Evolutionary conservation across 1,140 invertebrate species (phyloP).

Genomic region (Drosophila jambulina): DNA sequence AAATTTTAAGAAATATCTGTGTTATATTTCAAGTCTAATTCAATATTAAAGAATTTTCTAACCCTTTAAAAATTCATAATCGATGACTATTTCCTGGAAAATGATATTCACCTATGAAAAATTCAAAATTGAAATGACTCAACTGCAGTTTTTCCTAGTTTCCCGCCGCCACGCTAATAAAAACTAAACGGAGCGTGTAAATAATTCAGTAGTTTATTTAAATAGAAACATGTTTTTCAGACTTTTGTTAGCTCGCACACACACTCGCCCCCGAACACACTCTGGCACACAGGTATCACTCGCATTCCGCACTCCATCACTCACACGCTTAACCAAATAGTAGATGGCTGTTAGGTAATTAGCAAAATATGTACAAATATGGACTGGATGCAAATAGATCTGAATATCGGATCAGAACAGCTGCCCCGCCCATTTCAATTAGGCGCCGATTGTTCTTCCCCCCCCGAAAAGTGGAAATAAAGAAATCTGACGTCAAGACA

Average conservation of each 20-base stretch:
- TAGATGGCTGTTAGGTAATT: conserved; percentile 71
- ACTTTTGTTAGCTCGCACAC: conserved; percentile 68
- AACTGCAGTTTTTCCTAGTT: conserved; percentile 1
- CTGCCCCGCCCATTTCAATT: conserved; percentile 34
- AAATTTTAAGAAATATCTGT: no score
- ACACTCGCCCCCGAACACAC: conserved; percentile 23
- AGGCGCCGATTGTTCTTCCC: conserved; percentile 55
- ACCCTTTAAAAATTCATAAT: not conserved
- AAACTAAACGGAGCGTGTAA: conserved; percentile 56
- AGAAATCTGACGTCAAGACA: conserved; percentile 64
- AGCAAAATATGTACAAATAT: conserved; percentile 82
- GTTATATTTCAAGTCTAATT: no score
- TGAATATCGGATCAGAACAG: conserved; percentile 37
- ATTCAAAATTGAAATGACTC: not conserved
- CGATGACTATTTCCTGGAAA: not conserved
- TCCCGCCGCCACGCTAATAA: conserved; percentile 1
- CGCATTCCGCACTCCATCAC: conserved; percentile 44
- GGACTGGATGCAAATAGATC: conserved; percentile 41
- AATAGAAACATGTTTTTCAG: conserved; percentile 83
- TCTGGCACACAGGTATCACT: conserved; percentile 12
- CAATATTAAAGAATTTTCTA: no score
- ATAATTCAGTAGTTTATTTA: conserved; percentile 83
- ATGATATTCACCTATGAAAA: not conserved
- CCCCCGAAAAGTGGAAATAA: conserved; percentile 1
- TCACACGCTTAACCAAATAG: conserved; percentile 56